A percentile compares a stretch with the other conserved stretches of the same genome.
phyloP scores from a whole-genome alignment of 2,797 vertebrate species.

The Thamnophis elegans region DNA sequence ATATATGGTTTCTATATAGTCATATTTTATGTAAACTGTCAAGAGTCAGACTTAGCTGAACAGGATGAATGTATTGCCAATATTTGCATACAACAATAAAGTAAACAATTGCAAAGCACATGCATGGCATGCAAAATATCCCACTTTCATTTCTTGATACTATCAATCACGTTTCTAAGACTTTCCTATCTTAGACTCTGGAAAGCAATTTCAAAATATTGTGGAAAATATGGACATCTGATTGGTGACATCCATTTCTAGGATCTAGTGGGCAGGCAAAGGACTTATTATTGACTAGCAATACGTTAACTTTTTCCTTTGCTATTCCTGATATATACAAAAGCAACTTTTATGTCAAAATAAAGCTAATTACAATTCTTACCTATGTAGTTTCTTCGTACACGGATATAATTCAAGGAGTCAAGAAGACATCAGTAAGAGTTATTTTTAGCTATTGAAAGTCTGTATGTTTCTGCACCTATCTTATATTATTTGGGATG shows the following conservation, averaged over 20 bases:
- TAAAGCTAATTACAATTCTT: background rate
- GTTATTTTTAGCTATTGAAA: background rate
- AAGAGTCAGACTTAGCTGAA: background rate
- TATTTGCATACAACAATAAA: background rate
- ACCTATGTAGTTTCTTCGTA: background rate
- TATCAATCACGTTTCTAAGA: background rate
- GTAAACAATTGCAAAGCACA: background rate
- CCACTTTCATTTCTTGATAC: background rate
- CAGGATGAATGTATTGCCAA: background rate
- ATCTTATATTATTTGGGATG: background rate
- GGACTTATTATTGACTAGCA: background rate
- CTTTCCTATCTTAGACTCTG: background rate
- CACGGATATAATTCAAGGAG: background rate
- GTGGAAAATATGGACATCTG: background rate
- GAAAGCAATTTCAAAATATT: background rate
- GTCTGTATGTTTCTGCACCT: background rate
- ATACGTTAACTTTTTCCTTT: background rate
- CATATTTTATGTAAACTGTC: background rate
- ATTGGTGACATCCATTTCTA: background rate
- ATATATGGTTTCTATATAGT: background rate
- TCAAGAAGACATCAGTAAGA: background rate
- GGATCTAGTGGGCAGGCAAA: background rate
- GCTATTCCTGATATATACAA: background rate
- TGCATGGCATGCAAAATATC: background rate
- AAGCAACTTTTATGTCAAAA: background rate